Percentiles rank a stretch among this genome's conserved stretches.
Conservation (phyloP, 2,888 invertebrate species). For the Plemyria rubiginata region DNA sequence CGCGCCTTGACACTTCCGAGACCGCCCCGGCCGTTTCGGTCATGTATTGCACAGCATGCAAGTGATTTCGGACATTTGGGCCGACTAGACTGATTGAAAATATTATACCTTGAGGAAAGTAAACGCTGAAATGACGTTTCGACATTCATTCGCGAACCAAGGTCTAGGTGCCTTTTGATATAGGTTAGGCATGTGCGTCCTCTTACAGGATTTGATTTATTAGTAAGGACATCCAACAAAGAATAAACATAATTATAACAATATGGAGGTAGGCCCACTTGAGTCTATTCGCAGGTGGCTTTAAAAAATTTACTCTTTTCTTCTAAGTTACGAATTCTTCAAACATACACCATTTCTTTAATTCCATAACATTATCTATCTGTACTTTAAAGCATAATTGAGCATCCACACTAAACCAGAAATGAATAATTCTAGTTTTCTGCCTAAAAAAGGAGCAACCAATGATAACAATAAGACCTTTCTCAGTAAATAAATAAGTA, state of each 20-base stretch:
- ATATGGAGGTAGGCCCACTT: too few species aligned
- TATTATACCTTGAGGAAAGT: neutral
- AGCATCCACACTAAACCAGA: neutral
- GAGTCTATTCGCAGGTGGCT: too few species aligned
- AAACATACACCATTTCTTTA: slow-evolving; percentile 1
- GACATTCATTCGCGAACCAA: too few species aligned
- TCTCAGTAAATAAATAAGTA: slow-evolving; percentile 45
- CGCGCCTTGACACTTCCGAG: slow-evolving; percentile 63
- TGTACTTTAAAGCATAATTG: slow-evolving; percentile 1
- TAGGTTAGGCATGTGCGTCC: too few species aligned
- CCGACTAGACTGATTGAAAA: slow-evolving; percentile 27
- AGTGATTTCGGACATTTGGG: slow-evolving; percentile 32
- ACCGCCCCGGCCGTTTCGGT: slow-evolving; percentile 43
- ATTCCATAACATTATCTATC: neutral
- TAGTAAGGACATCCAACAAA: too few species aligned
- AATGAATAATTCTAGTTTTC: slow-evolving; percentile 5
- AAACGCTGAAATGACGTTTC: neutral
- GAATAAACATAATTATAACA: too few species aligned
- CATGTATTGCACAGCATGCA: slow-evolving; percentile 37
- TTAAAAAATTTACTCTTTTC: too few species aligned
- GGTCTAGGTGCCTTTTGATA: too few species aligned
- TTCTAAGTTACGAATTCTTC: too few species aligned
- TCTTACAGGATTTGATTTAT: too few species aligned
- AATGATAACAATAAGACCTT: slow-evolving; percentile 28
- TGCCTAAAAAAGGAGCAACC: slow-evolving; percentile 24